These are phyloP conservation scores for roundworm (Caenorhabditis elegans) DNA, from an alignment of 1,140 invertebrate species.

Conservation along the genomic window DNA sequence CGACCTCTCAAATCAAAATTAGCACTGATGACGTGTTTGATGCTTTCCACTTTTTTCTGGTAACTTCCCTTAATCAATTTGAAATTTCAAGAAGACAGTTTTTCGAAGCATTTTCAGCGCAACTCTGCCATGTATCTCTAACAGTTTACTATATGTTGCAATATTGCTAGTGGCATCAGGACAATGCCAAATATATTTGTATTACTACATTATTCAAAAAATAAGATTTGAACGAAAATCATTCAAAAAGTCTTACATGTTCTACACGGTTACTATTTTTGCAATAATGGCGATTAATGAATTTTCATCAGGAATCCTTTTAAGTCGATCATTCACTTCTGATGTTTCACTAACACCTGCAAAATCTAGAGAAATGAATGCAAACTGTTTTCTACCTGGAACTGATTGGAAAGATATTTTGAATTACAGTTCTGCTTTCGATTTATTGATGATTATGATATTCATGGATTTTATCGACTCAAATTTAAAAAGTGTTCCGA, in stretches of 20 bases:
- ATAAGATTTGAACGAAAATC: background rate
- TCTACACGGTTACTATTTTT: too few relatives aligned
- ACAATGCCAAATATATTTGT: background rate
- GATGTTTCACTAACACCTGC: background rate
- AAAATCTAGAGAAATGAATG: background rate
- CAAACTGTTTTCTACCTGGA: background rate
- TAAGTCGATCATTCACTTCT: background rate
- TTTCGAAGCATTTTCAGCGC: too few relatives aligned
- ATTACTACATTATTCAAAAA: background rate
- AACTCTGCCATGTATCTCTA: too few relatives aligned
- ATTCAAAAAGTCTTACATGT: background rate
- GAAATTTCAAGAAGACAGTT: too few relatives aligned
- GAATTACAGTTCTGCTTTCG: background rate
- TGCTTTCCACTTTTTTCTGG: background rate
- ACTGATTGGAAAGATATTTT: background rate
- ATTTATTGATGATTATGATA: background rate
- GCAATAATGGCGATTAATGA: too few relatives aligned
- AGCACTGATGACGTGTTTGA: background rate
- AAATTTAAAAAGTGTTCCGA: background rate
- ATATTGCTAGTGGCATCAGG: background rate
- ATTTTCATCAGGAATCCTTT: background rate
- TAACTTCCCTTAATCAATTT: background rate
- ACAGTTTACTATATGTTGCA: background rate
- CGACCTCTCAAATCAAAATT: background rate
- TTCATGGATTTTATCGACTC: background rate